A percentile compares a stretch with the other conserved stretches of the same genome.
Evolutionary conservation across 2,113 vertebrate species (phyloP).

Genomic region (Muntiacus reevesi): DNA sequence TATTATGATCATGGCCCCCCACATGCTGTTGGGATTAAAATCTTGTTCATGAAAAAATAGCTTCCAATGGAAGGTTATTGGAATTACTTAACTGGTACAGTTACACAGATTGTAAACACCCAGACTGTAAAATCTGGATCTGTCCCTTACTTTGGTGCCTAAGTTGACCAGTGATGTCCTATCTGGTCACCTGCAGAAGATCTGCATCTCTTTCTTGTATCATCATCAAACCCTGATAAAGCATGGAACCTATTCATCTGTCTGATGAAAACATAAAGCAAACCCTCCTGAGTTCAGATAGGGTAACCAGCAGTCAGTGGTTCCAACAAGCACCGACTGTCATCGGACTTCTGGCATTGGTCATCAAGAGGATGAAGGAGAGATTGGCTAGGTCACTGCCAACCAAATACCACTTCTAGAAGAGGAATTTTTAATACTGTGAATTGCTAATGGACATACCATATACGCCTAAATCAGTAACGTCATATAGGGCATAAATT

Average conservation of each 20-base stretch:
- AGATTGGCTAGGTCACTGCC: background rate
- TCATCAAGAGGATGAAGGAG: background rate
- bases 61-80: background rate
- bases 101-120: background rate
- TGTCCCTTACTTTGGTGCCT: background rate
- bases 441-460: background rate
- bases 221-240: background rate
- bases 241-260: background rate
- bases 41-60: background rate
- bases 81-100: background rate
- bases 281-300: background rate
- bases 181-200: background rate
- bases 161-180: too few species aligned
- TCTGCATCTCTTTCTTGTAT: background rate
- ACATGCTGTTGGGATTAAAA: background rate
- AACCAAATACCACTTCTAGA: background rate
- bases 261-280: background rate
- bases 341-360: background rate
- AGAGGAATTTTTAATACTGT: background rate
- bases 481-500: accelerated
- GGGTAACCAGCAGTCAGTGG: background rate
- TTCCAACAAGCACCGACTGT: background rate
- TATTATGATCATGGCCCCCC: background rate
- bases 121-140: background rate
- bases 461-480: background rate